Percentiles rank a stretch among this genome's conserved stretches.
These are phyloP conservation scores for Sebastes umbrosus DNA, from an alignment of 2,797 vertebrate genomes.

Conservation along the genomic window DNA sequence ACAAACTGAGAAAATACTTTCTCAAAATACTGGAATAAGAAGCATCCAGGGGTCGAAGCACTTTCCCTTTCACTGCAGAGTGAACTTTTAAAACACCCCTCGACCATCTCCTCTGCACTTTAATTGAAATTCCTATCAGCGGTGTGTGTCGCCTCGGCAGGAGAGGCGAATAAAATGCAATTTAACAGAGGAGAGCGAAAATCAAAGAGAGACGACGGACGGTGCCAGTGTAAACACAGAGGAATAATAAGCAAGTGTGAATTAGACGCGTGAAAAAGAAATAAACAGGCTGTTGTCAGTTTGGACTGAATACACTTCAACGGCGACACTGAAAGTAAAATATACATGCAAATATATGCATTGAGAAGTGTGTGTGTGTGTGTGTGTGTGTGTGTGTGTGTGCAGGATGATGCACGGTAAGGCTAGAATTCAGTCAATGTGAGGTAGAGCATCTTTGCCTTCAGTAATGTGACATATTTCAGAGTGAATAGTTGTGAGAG, in stretches of 20 bases:
- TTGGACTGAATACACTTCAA: background rate
- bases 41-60: background rate
- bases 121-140: slow-evolving; percentile 49
- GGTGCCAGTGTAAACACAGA: background rate
- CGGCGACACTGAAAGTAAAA: background rate
- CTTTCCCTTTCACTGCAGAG: slow-evolving; percentile 1
- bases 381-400: accelerated
- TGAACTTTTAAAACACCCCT: slow-evolving; percentile 24
- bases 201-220: background rate
- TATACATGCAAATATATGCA: background rate
- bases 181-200: background rate
- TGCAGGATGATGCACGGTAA: background rate
- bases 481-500: background rate
- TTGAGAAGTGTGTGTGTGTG: background rate
- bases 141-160: background rate
- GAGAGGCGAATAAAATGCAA: background rate
- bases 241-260: background rate
- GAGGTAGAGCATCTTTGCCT: background rate
- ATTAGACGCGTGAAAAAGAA: background rate
- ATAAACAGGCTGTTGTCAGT: background rate
- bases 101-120: slow-evolving; percentile 27
- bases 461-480: background rate
- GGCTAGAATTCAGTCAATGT: background rate
- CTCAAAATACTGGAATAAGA: background rate
- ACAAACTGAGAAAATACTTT: background rate